Percentiles rank a stretch among this genome's conserved stretches.
These are phyloP conservation scores for Drosophila heteroneura DNA, from an alignment of 2,888 invertebrate genomes.

Conservation along the genomic window DNA sequence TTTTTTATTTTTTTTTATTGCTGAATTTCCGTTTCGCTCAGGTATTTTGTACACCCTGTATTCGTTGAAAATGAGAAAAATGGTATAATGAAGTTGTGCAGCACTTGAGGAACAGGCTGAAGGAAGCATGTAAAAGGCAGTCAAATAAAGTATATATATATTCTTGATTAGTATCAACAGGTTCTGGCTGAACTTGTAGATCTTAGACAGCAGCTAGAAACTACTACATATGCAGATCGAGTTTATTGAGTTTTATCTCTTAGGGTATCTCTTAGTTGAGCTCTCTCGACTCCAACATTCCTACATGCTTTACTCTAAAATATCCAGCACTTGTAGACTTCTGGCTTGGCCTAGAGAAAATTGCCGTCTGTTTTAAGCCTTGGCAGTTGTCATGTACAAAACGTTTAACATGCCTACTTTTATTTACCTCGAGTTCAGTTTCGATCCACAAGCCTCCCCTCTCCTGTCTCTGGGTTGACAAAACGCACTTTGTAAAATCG, in stretches of 20 bases:
- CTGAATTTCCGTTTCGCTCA: conserved; percentile 12
- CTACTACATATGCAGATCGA: background rate
- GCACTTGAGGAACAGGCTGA: background rate
- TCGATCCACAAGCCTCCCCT: background rate
- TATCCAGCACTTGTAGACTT: conserved; percentile 56
- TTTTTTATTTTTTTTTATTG: background rate
- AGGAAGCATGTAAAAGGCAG: background rate
- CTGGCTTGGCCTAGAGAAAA: conserved; percentile 34
- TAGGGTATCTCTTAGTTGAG: background rate
- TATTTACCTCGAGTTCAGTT: conserved; percentile 65
- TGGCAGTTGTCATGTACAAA: conserved; percentile 73
- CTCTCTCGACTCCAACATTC: background rate
- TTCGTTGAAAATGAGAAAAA: background rate
- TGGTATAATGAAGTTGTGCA: background rate
- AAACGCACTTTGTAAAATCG: conserved; percentile 77
- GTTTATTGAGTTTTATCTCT: background rate
- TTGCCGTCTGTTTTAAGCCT: conserved; percentile 35
- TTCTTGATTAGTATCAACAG: background rate
- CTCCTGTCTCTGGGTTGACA: conserved; percentile 13
- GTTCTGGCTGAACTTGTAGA: background rate
- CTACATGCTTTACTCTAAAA: conserved; percentile 28
- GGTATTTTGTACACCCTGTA: background rate
- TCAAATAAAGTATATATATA: background rate
- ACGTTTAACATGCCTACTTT: conserved; percentile 73
- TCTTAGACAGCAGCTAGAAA: background rate